A percentile compares a stretch with the other conserved stretches of the same genome.
phyloP scores from a whole-genome alignment of 2,888 invertebrate genomes.

The Eilema caniola region DNA sequence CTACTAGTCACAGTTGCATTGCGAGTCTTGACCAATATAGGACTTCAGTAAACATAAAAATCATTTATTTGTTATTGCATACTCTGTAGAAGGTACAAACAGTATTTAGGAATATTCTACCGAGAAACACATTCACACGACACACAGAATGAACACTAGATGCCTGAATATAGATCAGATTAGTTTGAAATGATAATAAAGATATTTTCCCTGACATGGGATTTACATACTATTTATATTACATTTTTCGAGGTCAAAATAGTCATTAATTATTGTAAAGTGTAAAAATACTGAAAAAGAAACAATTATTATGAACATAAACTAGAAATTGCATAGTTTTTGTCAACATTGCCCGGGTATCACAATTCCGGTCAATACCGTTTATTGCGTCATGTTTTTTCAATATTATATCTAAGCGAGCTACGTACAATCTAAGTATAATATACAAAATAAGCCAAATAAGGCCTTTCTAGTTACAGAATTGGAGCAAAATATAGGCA shows the following conservation, averaged over 20 bases:
- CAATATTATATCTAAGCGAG: not conserved
- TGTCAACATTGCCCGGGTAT: slow-evolving; percentile 19
- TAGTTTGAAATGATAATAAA: slow-evolving; percentile 11
- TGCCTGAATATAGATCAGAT: slow-evolving; percentile 27
- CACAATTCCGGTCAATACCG: not conserved
- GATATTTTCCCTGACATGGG: not conserved
- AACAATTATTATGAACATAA: slow-evolving; percentile 39
- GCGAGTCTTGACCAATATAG: too few species aligned
- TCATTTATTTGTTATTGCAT: not conserved
- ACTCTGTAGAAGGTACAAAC: not conserved
- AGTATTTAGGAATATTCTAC: too few species aligned
- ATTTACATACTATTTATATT: slow-evolving; percentile 14
- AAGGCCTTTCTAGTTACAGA: not conserved
- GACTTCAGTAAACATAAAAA: not conserved
- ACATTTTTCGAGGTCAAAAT: slow-evolving; percentile 18
- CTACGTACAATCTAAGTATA: not conserved
- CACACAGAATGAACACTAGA: slow-evolving; percentile 22
- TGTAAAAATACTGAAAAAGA: slow-evolving; percentile 42
- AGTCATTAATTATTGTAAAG: slow-evolving; percentile 26
- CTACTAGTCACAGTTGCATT: too few species aligned
- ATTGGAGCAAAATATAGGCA: not conserved
- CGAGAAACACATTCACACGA: slow-evolving; percentile 11
- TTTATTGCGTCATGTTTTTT: not conserved
- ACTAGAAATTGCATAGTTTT: slow-evolving; percentile 24
- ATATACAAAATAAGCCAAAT: not conserved